A percentile compares a stretch with the other conserved stretches of the same genome.
Evolutionary conservation across 2,113 vertebrate genomes (phyloP).

Genomic region (Zapornia atra): DNA sequence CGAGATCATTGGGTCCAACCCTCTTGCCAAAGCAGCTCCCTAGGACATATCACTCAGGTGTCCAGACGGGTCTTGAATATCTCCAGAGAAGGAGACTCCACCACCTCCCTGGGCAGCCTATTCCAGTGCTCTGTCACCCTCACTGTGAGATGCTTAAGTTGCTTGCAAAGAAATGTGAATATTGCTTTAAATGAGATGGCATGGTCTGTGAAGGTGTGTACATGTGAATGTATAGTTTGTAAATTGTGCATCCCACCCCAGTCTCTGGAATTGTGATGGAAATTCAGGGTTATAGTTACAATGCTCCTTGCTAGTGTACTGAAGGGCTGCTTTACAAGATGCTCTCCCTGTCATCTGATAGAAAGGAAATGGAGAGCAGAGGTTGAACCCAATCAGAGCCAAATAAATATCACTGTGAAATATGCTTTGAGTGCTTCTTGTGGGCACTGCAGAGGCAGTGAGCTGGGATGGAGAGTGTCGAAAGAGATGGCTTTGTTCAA

Average conservation of each 20-base stretch:
- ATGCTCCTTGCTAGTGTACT: background rate
- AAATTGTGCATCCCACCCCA: background rate
- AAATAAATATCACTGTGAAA: background rate
- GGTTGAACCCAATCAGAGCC: background rate
- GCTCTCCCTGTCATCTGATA: background rate
- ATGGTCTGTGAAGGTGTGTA: background rate
- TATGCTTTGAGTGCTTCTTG: background rate
- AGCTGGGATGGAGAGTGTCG: background rate
- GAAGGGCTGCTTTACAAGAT: background rate
- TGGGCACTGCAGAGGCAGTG: background rate
- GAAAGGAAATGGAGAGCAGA: background rate
- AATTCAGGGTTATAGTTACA: background rate
- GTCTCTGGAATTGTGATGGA: background rate
- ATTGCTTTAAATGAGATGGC: background rate
- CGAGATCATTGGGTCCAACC: no score
- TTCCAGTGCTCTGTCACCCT: no score
- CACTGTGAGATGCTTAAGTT: background rate
- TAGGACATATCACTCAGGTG: no score
- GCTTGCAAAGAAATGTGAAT: background rate
- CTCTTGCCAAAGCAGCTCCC: no score
- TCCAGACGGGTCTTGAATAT: no score
- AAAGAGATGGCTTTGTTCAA: background rate
- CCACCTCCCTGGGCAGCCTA: no score
- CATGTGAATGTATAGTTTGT: rapidly evolving
- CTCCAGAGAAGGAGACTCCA: no score